Conservation (phyloP, 2,113 vertebrate genomes). For the Halichoerus grypus region DNA sequence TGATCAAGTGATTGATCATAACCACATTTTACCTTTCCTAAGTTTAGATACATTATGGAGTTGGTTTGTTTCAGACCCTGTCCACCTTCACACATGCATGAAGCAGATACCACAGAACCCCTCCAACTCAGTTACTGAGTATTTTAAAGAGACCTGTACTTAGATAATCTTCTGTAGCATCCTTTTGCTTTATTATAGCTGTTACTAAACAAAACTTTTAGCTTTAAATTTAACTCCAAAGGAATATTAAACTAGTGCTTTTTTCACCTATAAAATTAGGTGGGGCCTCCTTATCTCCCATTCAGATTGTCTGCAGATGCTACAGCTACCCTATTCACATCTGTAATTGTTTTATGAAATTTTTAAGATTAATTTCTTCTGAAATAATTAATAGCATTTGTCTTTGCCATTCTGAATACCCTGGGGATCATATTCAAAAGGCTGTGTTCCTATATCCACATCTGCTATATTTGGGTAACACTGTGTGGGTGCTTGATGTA, state of each 20-base stretch:
- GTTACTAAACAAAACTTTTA: slow-evolving; percentile 38
- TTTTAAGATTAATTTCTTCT: slow-evolving; percentile 49
- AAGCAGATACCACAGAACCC: not conserved
- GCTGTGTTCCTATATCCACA: not conserved
- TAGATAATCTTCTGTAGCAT: not conserved
- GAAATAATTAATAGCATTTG: slow-evolving; percentile 39
- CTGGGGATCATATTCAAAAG: not conserved
- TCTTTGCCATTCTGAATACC: slow-evolving; percentile 13
- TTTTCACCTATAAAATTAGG: slow-evolving; percentile 35
- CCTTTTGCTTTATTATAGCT: slow-evolving; percentile 57
- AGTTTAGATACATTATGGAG: not conserved
- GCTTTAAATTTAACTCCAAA: slow-evolving; percentile 57
- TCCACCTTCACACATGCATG: not conserved
- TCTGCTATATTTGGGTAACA: not conserved
- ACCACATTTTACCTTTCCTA: slow-evolving; percentile 9
- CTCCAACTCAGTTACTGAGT: not conserved
- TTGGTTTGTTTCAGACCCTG: not conserved
- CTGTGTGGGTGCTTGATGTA: not conserved
- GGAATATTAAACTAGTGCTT: slow-evolving; percentile 35
- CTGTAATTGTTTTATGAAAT: slow-evolving; percentile 38
- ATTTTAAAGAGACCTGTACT: slow-evolving; percentile 9
- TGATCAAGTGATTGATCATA: not conserved
- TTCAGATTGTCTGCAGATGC: slow-evolving; percentile 17
- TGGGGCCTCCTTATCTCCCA: not conserved
- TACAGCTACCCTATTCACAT: not conserved